phyloP scores from a whole-genome alignment of 2,797 vertebrate genomes.

The Crax fasciolata region DNA sequence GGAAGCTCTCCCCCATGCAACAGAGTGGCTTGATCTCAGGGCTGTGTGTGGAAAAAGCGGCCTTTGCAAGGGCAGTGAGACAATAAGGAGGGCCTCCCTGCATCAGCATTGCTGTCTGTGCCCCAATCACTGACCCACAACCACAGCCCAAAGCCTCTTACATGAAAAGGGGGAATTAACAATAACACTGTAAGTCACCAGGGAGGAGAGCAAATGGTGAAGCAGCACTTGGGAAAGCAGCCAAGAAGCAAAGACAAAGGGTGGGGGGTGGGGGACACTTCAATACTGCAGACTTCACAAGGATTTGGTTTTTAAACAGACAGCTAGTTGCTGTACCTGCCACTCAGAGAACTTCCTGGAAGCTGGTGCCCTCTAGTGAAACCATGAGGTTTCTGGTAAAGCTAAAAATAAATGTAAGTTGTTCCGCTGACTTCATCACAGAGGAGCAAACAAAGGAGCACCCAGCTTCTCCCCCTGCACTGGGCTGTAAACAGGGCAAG shows the following conservation, averaged over 20 bases:
- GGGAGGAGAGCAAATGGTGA: not conserved
- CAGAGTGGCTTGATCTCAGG: not conserved
- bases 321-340: not conserved
- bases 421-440: not conserved
- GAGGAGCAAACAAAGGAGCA: not conserved
- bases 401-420: not conserved
- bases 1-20: not conserved
- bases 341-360: not conserved
- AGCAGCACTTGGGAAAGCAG: not conserved
- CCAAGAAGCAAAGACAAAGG: conserved; percentile 6
- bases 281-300: not conserved
- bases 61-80: not conserved
- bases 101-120: not conserved
- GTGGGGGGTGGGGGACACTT: not conserved
- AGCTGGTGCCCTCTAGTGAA: conserved; percentile 61
- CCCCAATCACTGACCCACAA: not conserved
- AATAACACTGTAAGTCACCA: not conserved
- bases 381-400: not conserved
- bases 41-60: fast-evolving
- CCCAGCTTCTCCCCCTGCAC: not conserved
- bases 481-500: not conserved
- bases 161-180: not conserved
- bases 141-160: not conserved
- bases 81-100: not conserved
- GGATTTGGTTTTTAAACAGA: not conserved